Evolutionary conservation across 1,140 invertebrate genomes (phyloP).

Genomic region (Halesus radiatus): DNA sequence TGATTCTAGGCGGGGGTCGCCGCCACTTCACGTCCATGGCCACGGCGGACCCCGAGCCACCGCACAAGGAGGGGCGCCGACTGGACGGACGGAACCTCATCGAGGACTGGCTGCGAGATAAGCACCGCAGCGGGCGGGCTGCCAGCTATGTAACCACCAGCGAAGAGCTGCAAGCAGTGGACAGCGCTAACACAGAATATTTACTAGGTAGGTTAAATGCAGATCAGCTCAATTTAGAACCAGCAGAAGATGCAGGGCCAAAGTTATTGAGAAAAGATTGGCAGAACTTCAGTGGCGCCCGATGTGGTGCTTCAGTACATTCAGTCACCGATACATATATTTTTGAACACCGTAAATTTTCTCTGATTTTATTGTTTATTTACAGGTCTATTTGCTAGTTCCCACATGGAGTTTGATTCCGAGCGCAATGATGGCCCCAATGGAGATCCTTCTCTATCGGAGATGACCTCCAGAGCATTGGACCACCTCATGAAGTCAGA

Average conservation of each 20-base stretch:
- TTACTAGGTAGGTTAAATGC: constrained; percentile 75
- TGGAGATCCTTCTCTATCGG: constrained; percentile 75
- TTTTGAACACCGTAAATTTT: too few relatives aligned
- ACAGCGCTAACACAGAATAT: constrained; percentile 73
- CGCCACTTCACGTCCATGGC: constrained; percentile 76
- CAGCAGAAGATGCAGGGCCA: too few relatives aligned
- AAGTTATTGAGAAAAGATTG: too few relatives aligned
- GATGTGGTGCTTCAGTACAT: too few relatives aligned
- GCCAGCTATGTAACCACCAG: constrained; percentile 75
- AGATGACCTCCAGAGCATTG: constrained; percentile 87
- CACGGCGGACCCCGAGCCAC: constrained; percentile 73
- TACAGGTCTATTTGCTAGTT: constrained; percentile 73
- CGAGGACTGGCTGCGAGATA: constrained; percentile 77
- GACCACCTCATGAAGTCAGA: constrained; percentile 78
- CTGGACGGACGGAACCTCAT: constrained; percentile 79
- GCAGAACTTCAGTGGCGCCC: too few relatives aligned
- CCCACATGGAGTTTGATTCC: constrained; percentile 74
- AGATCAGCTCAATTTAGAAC: too few relatives aligned
- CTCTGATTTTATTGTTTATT: background rate
- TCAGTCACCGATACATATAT: too few relatives aligned
- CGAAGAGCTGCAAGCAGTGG: constrained; percentile 73
- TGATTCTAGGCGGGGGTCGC: constrained; percentile 77
- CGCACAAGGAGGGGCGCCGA: constrained; percentile 71
- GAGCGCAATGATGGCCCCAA: constrained; percentile 61
- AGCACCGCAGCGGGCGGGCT: constrained; percentile 68